Evolutionary conservation across 2,888 invertebrate species (phyloP).

Genomic region (Himalopsyche tibetana): DNA sequence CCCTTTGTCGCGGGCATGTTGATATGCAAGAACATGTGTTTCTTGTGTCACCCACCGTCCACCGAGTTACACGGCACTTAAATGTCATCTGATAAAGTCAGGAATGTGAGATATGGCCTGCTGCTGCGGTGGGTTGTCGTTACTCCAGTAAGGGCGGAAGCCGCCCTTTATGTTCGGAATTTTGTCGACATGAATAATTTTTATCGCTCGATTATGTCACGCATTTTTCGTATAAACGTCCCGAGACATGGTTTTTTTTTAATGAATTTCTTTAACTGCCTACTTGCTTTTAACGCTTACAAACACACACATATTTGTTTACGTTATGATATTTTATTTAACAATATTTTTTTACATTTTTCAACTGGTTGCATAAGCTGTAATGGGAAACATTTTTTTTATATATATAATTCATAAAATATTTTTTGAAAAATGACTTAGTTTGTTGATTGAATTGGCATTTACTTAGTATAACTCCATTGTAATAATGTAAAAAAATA

Average conservation of each 20-base stretch:
- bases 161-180: background rate
- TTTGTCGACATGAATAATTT: background rate
- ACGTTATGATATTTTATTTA: too few relatives aligned
- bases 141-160: background rate
- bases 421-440: too few relatives aligned
- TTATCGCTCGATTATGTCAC: constrained; percentile 1
- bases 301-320: too few relatives aligned
- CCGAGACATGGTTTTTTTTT: background rate
- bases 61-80: constrained; percentile 12
- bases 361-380: too few relatives aligned
- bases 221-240: constrained; percentile 2
- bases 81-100: constrained; percentile 13
- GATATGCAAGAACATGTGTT: background rate
- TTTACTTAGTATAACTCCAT: too few relatives aligned
- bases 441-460: too few relatives aligned
- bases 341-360: too few relatives aligned
- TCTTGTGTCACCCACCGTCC: background rate
- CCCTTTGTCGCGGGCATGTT: constrained; percentile 15
- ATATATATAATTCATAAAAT: too few relatives aligned
- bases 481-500: too few relatives aligned
- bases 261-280: background rate
- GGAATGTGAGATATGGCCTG: constrained; percentile 9
- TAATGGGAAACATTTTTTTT: too few relatives aligned
- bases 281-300: too few relatives aligned
- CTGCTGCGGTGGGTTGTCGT: background rate